Evolutionary conservation across 2,888 invertebrate genomes (phyloP), one percentile per base, ranked within the genome.

Genomic region (Pseudanteris insignis): DNA sequence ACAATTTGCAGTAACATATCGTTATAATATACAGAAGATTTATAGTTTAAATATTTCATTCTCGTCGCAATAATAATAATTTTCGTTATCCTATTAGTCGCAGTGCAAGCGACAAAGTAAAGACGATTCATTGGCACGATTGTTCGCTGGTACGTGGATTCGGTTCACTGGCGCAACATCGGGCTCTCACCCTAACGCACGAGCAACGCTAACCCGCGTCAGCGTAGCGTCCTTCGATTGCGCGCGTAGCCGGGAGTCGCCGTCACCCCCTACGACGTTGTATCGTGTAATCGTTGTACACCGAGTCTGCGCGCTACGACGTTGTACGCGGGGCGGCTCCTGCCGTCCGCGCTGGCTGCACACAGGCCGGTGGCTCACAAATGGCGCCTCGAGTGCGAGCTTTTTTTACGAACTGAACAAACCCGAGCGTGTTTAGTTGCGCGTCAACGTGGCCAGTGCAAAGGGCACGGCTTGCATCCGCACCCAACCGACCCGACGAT

Each of bases 321-420:
- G 53, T 43, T 15, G 55, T 63, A 50, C 63, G 64, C 68, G 71
- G 74, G 74, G 74, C 72, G 74, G 73, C 73, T 74, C 73, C 74
- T 73, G 68, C 66, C 64, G 54, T 65, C 55, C 51, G 53, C 46
- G 57, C 44, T 60, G 28, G 53, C 53, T 54, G 50, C 26, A 38
- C 53, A 48, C 18, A 6, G 18, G 6, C 18, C 18, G 18, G 18
- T 18, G 4, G 18, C 4, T 33, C 62, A 43, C 54, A 60, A 47
- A 63, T 63, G 63, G 48, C 43, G 59, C 55, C 43, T 43, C 55
- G 38, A 43, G 36, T 32, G 32, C 8, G 25, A 57, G 29, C 37
- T 36, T 53, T 47, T 63, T 63, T 41, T 51, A 53, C 44, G 32
- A 30, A 29, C 14, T 40, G 29, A 41, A 29, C 15, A 33, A 10